Conservation (phyloP, 2,797 vertebrate species). For the Phataginus tricuspis region DNA sequence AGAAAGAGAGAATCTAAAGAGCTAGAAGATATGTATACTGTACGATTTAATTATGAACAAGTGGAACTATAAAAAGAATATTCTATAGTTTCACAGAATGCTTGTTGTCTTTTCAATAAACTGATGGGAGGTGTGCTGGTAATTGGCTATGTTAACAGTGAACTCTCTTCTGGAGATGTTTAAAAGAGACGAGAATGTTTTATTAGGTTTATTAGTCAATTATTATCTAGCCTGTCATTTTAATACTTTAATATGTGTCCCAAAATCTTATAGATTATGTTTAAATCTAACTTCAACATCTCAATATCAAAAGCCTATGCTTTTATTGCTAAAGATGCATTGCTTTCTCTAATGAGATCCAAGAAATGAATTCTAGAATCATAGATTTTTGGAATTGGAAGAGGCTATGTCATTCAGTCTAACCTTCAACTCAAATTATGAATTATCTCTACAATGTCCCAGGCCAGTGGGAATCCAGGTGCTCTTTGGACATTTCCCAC, state of each 20-base stretch:
- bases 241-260: not conserved
- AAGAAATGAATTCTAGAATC: not conserved
- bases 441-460: not conserved
- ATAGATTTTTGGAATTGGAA: not conserved
- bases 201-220: slow-evolving; percentile 29
- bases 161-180: slow-evolving; percentile 3
- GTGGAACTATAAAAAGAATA: not conserved
- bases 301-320: not conserved
- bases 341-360: not conserved
- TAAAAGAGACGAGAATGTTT: not conserved
- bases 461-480: not conserved
- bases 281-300: not conserved
- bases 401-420: not conserved
- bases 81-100: not conserved
- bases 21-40: not conserved
- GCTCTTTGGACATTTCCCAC: not conserved
- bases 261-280: not conserved
- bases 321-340: not conserved
- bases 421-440: not conserved
- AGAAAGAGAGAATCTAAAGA: not conserved
- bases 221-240: not conserved
- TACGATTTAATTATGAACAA: not conserved
- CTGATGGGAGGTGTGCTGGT: not conserved
- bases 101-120: not conserved
- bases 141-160: not conserved